Percentiles rank a stretch among this genome's conserved stretches.
These are phyloP conservation scores for Rhynchophorus ferrugineus DNA, from an alignment of 1,140 invertebrate genomes.

Conservation along the genomic window DNA sequence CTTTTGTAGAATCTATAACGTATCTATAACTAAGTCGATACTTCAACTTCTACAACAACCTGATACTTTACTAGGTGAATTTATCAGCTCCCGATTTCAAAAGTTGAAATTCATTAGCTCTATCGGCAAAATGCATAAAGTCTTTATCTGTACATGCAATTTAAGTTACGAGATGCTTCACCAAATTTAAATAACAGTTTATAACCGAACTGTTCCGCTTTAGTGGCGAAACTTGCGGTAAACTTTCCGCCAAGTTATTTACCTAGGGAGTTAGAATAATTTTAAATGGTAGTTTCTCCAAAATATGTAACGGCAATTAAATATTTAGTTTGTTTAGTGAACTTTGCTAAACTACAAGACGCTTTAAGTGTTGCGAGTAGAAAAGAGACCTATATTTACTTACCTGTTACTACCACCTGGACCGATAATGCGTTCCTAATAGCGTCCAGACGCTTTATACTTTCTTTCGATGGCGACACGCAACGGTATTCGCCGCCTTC, in stretches of 20 bases:
- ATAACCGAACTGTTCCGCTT: background rate
- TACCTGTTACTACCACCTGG: conserved; percentile 45
- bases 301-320: background rate
- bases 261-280: background rate
- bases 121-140: background rate
- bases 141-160: background rate
- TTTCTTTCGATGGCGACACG: conserved; percentile 53
- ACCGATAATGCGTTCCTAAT: conserved; percentile 41
- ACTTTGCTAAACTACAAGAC: background rate
- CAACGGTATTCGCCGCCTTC: conserved; percentile 70
- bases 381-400: conserved; percentile 18
- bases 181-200: background rate
- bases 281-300: background rate
- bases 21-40: too few species aligned
- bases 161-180: background rate
- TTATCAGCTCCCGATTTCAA: too few species aligned
- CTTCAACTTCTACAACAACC: too few species aligned
- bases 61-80: too few species aligned
- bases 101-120: background rate
- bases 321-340: background rate
- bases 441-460: conserved; percentile 44
- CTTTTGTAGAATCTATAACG: too few species aligned
- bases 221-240: background rate
- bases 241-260: background rate
- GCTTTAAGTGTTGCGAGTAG: background rate